Base-by-base conservation (phyloP, 2,797 vertebrate genomes). In the Spinus olivaceus region DNA sequence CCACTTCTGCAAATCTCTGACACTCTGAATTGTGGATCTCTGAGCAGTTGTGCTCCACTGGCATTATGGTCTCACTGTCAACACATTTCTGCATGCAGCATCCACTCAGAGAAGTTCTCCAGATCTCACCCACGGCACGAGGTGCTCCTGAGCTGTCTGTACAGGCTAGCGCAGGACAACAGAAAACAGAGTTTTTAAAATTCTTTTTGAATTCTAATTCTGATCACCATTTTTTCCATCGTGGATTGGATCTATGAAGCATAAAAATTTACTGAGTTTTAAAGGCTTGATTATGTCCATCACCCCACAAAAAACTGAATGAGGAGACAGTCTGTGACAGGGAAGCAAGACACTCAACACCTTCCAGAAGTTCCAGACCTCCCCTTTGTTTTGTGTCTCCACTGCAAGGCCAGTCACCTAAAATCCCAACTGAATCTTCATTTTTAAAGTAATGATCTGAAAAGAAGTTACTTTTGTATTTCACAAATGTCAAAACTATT, bases 11-110 rank as follows among this genome's bases (percentile, higher is more conserved):
- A 3, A 97, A 95, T 39, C 98, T 97, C 1, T 44, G 98, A 88
- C 99, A 99, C 57, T 88, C 92, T 0, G 97, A 97, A 21, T 46
- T 69, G 4, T 88, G 96, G 63, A 63, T 59, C 9, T 59, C 95
- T 7, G 99, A 98, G 91, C 99, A 99, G 96, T 98, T 97, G 89
- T 98, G 94, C 91, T 99, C 98, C 96, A 99, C 97, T 0, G 99
- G 98, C 54, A 98, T 44, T 37, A 99, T 97, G 82, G 98, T 98
- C 88, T 99, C 99, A 9, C 97, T 98, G 89, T 99, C 99, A 49
- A 97, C 86, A 74, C 99, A 99, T 91, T 97, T 98, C 56, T 99
- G 98, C 98, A 98, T 98, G 90, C 99, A 99, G 97, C 99, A 99
- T 83, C 98, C 98, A 0, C 98, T 98, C 46, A 97, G 96, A 5